A percentile compares a stretch with the other conserved stretches of the same genome.
Conservation (phyloP, 2,113 vertebrate species). For the Rhizomys pruinosus region DNA sequence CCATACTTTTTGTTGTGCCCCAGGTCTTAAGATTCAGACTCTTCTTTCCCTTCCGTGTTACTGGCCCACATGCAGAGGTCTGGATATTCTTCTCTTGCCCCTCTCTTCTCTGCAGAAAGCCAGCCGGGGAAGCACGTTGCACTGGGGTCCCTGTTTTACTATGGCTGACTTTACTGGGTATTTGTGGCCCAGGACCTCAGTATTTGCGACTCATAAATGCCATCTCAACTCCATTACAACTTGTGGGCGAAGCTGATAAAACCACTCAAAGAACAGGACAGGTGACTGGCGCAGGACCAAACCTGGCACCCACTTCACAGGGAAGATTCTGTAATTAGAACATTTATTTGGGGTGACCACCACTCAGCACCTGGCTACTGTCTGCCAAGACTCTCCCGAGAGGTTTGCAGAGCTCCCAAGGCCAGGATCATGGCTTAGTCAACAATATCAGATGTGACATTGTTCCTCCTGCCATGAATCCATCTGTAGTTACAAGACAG, state of each 20-base stretch:
- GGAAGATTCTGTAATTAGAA: neutral
- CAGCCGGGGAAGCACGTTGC: neutral
- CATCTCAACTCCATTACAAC: constrained; percentile 22
- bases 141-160: neutral
- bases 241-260: constrained; percentile 50
- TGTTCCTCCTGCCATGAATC: neutral
- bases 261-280: neutral
- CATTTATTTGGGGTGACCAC: neutral
- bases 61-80: neutral
- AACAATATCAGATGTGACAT: neutral
- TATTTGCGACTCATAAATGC: neutral
- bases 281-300: constrained; percentile 14
- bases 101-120: neutral
- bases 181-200: constrained; percentile 11
- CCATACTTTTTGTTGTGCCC: neutral
- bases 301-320: constrained; percentile 5
- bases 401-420: neutral
- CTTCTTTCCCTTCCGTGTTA: neutral
- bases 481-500: constrained; percentile 18
- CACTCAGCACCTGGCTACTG: neutral
- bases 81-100: neutral
- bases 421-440: constrained; percentile 12
- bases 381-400: neutral
- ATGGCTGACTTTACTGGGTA: neutral
- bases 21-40: neutral